Evolutionary conservation across 2,888 invertebrate species (phyloP), one percentile per base, ranked within the genome.

Genomic region (Drosophila setosimentum): DNA sequence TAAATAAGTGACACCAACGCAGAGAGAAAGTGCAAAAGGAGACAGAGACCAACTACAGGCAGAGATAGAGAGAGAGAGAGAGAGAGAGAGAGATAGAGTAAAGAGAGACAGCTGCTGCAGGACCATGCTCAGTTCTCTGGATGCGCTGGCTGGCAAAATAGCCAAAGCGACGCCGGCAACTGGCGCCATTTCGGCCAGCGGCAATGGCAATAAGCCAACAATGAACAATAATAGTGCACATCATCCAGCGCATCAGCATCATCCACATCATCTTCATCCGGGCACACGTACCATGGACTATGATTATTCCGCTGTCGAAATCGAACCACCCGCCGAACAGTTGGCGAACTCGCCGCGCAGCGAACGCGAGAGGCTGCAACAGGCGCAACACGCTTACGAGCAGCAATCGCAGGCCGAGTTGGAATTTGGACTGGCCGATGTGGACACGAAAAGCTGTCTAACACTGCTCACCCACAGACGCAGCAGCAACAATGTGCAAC

Each of bases 141-240:
- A 97, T 95, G 96, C 96, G 93, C 95, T 97, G 94, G 97, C 97
- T 94, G 97, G 97, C 93, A 97, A 97, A 94, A 96, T 97, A 93
- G 97, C 97, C 72, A 89, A 89, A 93, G 87, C 85, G 71, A 86
- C 90, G 64, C 97, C 97, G 92, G 96, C 96, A 94, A 95, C 94
- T 93, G 85, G 90, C 10, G 85, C 85, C 55, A 81, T 76, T 10
- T 49, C 83, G 57, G 80, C 73, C 57, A 80, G 64, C 42, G 95
- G 91, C 68, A 92, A 90, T 62, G 83, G 80, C 76, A 76, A 78
- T 35, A 81, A 87, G 73, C 73, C 89, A 55, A 78, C 78, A 33
- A 84, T 76, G 67, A 80, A 80, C 29, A 57, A 21, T 16, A 33
- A 24, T 35, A 35, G 37, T 50, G 80, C 65, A 60, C 79, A 78